Conservation (phyloP, 2,888 invertebrate species). For the Plagiodera versicolora region DNA sequence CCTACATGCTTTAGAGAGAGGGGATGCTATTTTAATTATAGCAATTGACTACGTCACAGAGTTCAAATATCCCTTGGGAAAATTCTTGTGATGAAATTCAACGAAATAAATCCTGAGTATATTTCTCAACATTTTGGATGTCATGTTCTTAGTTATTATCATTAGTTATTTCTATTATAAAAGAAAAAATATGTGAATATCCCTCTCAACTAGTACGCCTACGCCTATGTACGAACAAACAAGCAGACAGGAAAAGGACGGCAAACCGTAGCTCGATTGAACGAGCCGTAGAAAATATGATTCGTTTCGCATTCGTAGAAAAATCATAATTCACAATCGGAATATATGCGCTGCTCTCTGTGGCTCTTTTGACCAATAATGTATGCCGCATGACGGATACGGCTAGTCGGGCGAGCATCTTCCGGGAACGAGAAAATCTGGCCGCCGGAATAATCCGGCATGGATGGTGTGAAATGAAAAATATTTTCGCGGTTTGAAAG, state of each 20-base stretch:
- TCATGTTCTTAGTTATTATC: no score
- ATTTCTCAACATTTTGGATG: no score
- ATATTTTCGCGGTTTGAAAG: no score
- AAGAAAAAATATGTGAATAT: no score
- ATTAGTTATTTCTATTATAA: no score
- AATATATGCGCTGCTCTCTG: conserved; percentile 49
- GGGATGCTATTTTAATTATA: no score
- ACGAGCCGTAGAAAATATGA: conserved; percentile 55
- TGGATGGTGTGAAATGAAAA: neutral
- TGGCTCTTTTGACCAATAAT: conserved; percentile 56
- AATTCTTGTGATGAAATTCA: no score
- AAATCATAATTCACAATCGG: conserved; percentile 55
- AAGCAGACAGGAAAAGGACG: conserved; percentile 31
- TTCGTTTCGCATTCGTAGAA: conserved; percentile 51
- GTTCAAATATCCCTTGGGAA: no score
- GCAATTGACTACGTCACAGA: no score
- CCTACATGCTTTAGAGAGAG: no score
- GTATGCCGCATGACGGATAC: conserved; percentile 47
- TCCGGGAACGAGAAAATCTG: conserved; percentile 5
- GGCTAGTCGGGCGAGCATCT: conserved; percentile 6
- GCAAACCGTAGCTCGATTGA: conserved; percentile 44
- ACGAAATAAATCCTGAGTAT: no score
- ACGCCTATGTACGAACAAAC: neutral
- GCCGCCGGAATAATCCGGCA: neutral
- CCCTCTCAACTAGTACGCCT: no score